Percentiles rank a stretch among this genome's conserved stretches.
These are phyloP conservation scores for Gymnopithys bicolor DNA, from an alignment of 2,797 vertebrate genomes.

Conservation along the genomic window DNA sequence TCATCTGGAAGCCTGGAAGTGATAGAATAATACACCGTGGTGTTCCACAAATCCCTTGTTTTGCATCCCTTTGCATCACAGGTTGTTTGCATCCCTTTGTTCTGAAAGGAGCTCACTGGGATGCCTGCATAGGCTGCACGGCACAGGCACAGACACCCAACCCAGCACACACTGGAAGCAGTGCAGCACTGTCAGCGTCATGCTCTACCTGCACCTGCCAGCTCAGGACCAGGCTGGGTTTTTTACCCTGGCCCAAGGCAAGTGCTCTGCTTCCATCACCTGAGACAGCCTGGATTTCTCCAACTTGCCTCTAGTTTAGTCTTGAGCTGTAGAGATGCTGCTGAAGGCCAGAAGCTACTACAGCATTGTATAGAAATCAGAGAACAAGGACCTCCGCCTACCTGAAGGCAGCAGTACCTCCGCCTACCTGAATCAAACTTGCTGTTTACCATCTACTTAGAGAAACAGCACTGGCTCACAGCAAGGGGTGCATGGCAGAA, in stretches of 20 bases:
- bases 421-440: background rate
- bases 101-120: background rate
- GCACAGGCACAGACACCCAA: background rate
- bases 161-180: background rate
- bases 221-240: background rate
- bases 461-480: background rate
- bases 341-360: background rate
- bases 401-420: background rate
- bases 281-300: background rate
- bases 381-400: background rate
- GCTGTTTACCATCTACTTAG: background rate
- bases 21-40: accelerated
- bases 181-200: background rate
- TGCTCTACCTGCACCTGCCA: background rate
- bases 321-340: background rate
- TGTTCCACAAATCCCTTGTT: background rate
- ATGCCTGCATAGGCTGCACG: background rate
- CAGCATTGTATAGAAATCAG: background rate
- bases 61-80: background rate
- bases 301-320: background rate
- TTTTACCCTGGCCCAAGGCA: background rate
- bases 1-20: background rate
- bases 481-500: background rate
- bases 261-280: background rate
- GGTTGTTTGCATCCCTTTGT: conserved; percentile 9